A percentile compares a stretch with the other conserved stretches of the same genome.
Evolutionary conservation across 2,888 invertebrate genomes (phyloP).

Genomic region (Lochmaea capreae): DNA sequence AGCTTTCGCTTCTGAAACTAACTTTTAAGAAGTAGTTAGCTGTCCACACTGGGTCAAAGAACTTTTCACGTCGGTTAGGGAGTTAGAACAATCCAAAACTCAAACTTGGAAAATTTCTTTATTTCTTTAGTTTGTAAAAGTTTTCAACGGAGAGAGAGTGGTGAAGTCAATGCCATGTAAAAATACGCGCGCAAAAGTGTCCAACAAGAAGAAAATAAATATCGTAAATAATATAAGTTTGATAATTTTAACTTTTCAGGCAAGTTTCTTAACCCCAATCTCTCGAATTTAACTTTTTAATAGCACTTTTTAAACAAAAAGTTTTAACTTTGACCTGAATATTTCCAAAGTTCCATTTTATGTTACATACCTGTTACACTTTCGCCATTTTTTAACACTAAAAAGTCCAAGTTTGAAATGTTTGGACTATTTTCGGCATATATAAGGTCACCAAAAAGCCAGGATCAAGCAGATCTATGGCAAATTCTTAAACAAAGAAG

Average conservation of each 20-base stretch:
- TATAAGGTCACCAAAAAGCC: too few species aligned
- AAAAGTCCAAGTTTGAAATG: slow-evolving; percentile 34
- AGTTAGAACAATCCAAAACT: slow-evolving; percentile 41
- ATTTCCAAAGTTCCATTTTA: slow-evolving; percentile 54
- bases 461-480: too few species aligned
- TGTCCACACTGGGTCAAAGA: slow-evolving; percentile 40
- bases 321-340: slow-evolving; percentile 57
- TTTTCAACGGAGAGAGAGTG: slow-evolving; percentile 25
- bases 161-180: slow-evolving; percentile 39
- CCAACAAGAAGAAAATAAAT: slow-evolving; percentile 52
- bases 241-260: slow-evolving; percentile 56
- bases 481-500: too few species aligned
- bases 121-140: slow-evolving; percentile 40
- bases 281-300: slow-evolving; percentile 58
- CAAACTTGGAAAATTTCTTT: slow-evolving; percentile 37
- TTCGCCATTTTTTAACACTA: slow-evolving; percentile 26
- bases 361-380: slow-evolving; percentile 43
- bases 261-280: slow-evolving; percentile 56
- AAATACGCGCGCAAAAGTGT: slow-evolving; percentile 44
- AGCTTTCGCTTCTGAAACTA: slow-evolving; percentile 25
- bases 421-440: background rate
- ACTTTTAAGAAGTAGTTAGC: slow-evolving; percentile 27
- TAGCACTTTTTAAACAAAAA: slow-evolving; percentile 59
- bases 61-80: slow-evolving; percentile 31
- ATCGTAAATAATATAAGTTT: slow-evolving; percentile 56